phyloP scores from a whole-genome alignment of 30 jellyfish, hydroid and myxozoan species.

The Hydra vulgaris region DNA sequence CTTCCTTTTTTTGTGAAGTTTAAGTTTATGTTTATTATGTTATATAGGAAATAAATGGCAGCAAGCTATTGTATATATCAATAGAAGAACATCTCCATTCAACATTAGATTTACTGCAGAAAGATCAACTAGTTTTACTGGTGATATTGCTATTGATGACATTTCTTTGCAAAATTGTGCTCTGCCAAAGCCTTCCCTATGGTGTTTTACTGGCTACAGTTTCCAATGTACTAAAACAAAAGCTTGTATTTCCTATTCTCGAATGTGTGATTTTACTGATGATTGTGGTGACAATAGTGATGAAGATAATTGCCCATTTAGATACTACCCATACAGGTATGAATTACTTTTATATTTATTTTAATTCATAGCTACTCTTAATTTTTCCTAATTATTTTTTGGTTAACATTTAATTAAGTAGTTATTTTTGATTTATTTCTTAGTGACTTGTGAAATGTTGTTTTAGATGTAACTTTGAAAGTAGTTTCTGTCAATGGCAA shows the following conservation, averaged over 20 bases:
- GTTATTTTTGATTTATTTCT: too few relatives aligned
- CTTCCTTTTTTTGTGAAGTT: background rate
- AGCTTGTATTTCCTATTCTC: constrained; percentile 55
- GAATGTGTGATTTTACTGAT: constrained; percentile 81
- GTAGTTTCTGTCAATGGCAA: constrained; percentile 61
- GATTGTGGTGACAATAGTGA: constrained; percentile 96
- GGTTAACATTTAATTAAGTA: background rate
- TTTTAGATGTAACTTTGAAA: constrained; percentile 80
- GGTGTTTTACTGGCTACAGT: constrained; percentile 39
- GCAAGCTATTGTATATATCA: constrained; percentile 65
- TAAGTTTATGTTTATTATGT: background rate
- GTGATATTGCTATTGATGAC: constrained; percentile 95
- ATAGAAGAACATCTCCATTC: constrained; percentile 72
- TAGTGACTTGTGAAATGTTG: too few relatives aligned
- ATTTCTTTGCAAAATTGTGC: constrained; percentile 65
- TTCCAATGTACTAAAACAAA: constrained; percentile 58
- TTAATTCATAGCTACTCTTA: too few relatives aligned
- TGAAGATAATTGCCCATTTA: constrained; percentile 65
- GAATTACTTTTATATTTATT: too few relatives aligned
- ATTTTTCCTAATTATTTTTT: background rate
- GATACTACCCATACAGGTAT: constrained; percentile 63
- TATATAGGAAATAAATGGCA: constrained; percentile 82
- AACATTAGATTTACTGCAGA: constrained; percentile 62
- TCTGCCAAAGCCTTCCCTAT: constrained; percentile 66
- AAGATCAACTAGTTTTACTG: constrained; percentile 65